These are phyloP conservation scores for Drepanosiphum platanoidis DNA, from an alignment of 2,888 invertebrate species.

Conservation along the genomic window DNA sequence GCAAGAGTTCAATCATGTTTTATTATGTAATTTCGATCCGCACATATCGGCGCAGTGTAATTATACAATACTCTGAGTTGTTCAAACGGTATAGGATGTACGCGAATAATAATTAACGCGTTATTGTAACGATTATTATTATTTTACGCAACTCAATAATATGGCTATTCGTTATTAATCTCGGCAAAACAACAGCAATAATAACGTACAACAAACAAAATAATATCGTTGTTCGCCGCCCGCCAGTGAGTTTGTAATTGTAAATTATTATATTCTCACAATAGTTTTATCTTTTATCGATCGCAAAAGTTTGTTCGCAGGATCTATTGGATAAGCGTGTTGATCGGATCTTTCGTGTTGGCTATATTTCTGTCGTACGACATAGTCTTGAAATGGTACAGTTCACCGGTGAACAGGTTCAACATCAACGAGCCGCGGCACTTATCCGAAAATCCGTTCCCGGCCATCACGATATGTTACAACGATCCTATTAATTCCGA, in stretches of 20 bases:
- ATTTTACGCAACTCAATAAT: background rate
- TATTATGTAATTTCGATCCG: background rate
- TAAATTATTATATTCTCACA: too few relatives aligned
- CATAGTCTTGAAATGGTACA: slow-evolving; percentile 36
- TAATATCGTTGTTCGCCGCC: too few relatives aligned
- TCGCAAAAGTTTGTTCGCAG: slow-evolving; percentile 1
- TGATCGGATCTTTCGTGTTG: slow-evolving; percentile 6
- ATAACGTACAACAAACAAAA: too few relatives aligned
- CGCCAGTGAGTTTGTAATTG: too few relatives aligned
- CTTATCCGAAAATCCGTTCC: slow-evolving; percentile 49
- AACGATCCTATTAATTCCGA: slow-evolving; percentile 44
- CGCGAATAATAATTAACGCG: too few relatives aligned
- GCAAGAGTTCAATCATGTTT: background rate
- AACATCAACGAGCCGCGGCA: slow-evolving; percentile 20
- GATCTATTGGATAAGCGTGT: slow-evolving; percentile 27
- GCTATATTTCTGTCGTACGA: slow-evolving; percentile 27
- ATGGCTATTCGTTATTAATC: background rate
- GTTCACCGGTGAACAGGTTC: slow-evolving; percentile 34
- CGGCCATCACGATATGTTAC: slow-evolving; percentile 46
- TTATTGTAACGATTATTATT: background rate
- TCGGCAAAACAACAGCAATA: background rate
- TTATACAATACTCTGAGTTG: background rate
- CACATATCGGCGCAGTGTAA: background rate
- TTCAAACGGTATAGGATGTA: background rate
- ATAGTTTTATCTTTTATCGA: too few relatives aligned